These are phyloP conservation scores for Anthophora plumipes DNA, from an alignment of 2,888 invertebrate species.

Conservation along the genomic window DNA sequence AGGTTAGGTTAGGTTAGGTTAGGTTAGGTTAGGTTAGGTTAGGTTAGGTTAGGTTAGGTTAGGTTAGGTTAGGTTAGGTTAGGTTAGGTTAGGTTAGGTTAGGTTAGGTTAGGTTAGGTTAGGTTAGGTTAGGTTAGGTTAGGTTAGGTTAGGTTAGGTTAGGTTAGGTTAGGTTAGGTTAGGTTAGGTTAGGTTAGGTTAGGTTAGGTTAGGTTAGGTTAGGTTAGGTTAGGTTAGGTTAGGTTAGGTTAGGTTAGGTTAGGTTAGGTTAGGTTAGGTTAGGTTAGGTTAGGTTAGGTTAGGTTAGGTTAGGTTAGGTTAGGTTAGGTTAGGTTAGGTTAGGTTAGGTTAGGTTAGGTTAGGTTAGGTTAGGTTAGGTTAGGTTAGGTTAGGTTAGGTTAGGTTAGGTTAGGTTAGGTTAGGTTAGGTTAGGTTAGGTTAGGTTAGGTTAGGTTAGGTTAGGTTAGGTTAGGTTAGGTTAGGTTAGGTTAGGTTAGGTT, in stretches of 20 bases:
- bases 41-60: constrained; percentile 22
- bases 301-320: constrained; percentile 20
- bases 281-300: constrained; percentile 22
- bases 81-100: constrained; percentile 10
- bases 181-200: constrained; percentile 18
- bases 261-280: constrained; percentile 19
- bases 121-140: constrained; percentile 22
- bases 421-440: constrained; percentile 4
- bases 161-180: constrained; percentile 15
- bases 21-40: constrained; percentile 16
- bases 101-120: constrained; percentile 16
- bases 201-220: constrained; percentile 22
- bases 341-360: constrained; percentile 20
- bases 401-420: constrained; percentile 18
- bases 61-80: constrained; percentile 22
- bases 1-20: constrained; percentile 14
- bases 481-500: no score
- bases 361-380: constrained; percentile 10
- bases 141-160: constrained; percentile 20
- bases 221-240: constrained; percentile 25
- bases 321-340: constrained; percentile 22
- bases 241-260: constrained; percentile 21
- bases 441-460: constrained; percentile 5
- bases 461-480: constrained; percentile 4
- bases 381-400: constrained; percentile 22